Conservation (phyloP, 2,113 vertebrate genomes). For the Artemisiospiza belli region DNA sequence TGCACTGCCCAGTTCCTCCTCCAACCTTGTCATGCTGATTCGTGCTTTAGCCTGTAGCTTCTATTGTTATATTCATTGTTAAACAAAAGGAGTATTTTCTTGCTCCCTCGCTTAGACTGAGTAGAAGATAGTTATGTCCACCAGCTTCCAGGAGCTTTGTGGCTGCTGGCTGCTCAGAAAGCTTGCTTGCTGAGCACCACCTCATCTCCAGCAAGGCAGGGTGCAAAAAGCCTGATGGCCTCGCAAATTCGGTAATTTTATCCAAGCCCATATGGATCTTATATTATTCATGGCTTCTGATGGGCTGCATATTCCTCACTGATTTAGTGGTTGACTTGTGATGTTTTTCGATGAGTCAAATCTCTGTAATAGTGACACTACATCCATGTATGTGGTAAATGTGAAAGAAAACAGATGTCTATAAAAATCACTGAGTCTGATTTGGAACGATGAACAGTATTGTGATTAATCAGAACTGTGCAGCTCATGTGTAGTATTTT, state of each 20-base stretch:
- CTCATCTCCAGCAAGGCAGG: not conserved
- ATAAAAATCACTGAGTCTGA: constrained; percentile 38
- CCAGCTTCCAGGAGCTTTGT: not conserved
- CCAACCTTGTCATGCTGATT: constrained; percentile 35
- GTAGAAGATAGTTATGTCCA: not conserved
- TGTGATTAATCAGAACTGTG: constrained; percentile 13
- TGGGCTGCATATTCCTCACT: constrained; percentile 16
- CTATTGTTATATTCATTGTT: constrained; percentile 55
- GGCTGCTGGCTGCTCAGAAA: not conserved
- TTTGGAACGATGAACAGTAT: not conserved
- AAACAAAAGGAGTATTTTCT: constrained; percentile 33
- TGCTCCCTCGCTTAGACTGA: not conserved
- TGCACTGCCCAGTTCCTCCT: not conserved
- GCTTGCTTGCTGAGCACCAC: not conserved
- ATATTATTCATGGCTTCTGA: not conserved
- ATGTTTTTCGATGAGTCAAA: constrained; percentile 51
- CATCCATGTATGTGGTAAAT: constrained; percentile 54
- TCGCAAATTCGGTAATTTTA: not conserved
- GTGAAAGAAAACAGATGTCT: constrained; percentile 60
- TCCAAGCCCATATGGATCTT: not conserved
- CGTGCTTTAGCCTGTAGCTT: constrained; percentile 40
- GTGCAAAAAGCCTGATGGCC: not conserved
- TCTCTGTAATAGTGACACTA: constrained; percentile 43
- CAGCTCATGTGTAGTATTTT: not conserved
- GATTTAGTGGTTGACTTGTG: constrained; percentile 42